phyloP scores from a whole-genome alignment of 2,888 invertebrate species.

The Lissocephala sabroskyi region DNA sequence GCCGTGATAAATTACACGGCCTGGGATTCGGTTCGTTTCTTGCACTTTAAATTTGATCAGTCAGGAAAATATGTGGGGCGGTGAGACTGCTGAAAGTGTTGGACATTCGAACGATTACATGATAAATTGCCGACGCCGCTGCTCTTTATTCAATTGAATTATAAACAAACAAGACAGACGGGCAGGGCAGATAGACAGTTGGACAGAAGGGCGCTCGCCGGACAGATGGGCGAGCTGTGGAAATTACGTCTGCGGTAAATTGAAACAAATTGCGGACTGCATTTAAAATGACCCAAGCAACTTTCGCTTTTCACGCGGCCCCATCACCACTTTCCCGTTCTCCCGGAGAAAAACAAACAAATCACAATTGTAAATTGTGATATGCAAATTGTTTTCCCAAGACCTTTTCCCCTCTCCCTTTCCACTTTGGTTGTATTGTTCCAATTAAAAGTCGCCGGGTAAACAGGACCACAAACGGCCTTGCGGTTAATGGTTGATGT shows the following conservation, averaged over 20 bases:
- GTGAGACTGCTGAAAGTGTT: not conserved
- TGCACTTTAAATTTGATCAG: constrained; percentile 41
- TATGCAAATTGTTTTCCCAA: not conserved
- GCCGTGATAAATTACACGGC: constrained; percentile 62
- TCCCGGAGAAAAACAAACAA: no score
- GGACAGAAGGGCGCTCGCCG: not conserved
- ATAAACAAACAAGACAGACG: constrained; percentile 35
- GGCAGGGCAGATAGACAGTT: not conserved
- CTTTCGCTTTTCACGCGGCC: no score
- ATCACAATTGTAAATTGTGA: no score
- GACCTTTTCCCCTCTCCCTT: not conserved
- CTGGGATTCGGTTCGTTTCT: no score
- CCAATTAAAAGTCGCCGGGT: constrained; percentile 47
- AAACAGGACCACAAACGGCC: not conserved
- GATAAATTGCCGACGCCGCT: constrained; percentile 54
- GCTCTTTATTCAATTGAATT: constrained; percentile 52
- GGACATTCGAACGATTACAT: constrained; percentile 40
- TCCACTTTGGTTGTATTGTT: constrained; percentile 2
- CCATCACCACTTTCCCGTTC: no score
- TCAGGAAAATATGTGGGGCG: not conserved
- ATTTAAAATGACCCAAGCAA: no score
- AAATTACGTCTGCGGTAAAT: constrained; percentile 6
- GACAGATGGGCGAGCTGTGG: not conserved
- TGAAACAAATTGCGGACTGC: constrained; percentile 3
- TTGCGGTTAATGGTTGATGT: constrained; percentile 4